Conservation (phyloP, 2,888 invertebrate genomes). For the Strigamia maritima region DNA sequence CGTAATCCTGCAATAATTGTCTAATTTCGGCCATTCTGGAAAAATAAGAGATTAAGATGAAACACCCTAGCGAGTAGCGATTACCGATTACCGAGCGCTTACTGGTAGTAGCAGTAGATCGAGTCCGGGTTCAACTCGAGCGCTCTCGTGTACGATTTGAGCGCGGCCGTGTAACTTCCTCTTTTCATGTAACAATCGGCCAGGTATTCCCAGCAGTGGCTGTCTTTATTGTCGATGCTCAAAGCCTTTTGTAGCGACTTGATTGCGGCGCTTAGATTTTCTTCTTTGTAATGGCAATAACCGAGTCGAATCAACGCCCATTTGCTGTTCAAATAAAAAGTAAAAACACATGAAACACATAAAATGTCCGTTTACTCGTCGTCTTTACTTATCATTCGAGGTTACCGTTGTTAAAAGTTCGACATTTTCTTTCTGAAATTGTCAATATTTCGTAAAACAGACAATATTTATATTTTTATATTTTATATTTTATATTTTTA, state of each 20-base stretch:
- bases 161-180: slow-evolving; percentile 84
- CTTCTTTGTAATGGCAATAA: slow-evolving; percentile 70
- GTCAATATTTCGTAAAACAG: slow-evolving; percentile 38
- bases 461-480: slow-evolving; percentile 16
- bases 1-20: slow-evolving; percentile 64
- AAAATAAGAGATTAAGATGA: neutral
- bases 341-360: no score
- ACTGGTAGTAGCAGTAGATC: slow-evolving; percentile 6
- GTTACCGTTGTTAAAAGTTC: slow-evolving; percentile 60
- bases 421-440: slow-evolving; percentile 50
- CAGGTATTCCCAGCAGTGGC: slow-evolving; percentile 77
- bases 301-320: slow-evolving; percentile 85
- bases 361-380: neutral
- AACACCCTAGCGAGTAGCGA: no score
- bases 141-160: slow-evolving; percentile 78
- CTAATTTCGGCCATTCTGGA: slow-evolving; percentile 51
- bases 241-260: slow-evolving; percentile 61
- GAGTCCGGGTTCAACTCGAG: slow-evolving; percentile 53
- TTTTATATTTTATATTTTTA: neutral
- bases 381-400: neutral
- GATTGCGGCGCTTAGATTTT: slow-evolving; percentile 71
- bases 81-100: neutral
- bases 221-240: slow-evolving; percentile 1
- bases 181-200: slow-evolving; percentile 85
- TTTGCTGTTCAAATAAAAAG: no score